These are phyloP conservation scores for Coregonus suidteri DNA, from an alignment of 2,797 vertebrate genomes.

Conservation along the genomic window DNA sequence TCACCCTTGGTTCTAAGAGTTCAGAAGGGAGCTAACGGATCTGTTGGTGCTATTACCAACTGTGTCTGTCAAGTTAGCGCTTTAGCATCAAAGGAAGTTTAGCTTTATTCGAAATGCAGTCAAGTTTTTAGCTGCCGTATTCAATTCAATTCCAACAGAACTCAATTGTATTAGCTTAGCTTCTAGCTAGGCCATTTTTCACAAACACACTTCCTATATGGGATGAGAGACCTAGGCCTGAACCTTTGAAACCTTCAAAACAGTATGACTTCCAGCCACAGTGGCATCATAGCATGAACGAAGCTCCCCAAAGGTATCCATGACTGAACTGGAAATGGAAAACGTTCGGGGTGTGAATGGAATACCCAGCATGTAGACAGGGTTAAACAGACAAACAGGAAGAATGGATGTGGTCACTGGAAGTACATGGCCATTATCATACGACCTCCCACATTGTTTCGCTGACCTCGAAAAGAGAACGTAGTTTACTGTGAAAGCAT, in stretches of 20 bases:
- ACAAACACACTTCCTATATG: slow-evolving; percentile 18
- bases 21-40: background rate
- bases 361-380: slow-evolving; percentile 51
- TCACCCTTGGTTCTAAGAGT: background rate
- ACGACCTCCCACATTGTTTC: slow-evolving; percentile 55
- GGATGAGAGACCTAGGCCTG: slow-evolving; percentile 28
- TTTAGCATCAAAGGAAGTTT: background rate
- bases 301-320: slow-evolving; percentile 27
- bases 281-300: slow-evolving; percentile 23
- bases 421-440: slow-evolving; percentile 46
- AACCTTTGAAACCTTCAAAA: slow-evolving; percentile 34
- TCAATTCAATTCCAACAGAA: no score
- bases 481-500: background rate
- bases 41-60: background rate
- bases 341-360: slow-evolving; percentile 43
- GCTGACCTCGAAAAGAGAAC: slow-evolving; percentile 23
- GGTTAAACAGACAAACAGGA: slow-evolving; percentile 53
- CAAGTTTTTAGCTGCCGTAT: background rate
- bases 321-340: slow-evolving; percentile 46
- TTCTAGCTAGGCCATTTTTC: background rate
- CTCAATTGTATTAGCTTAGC: no score
- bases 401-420: slow-evolving; percentile 54
- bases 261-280: slow-evolving; percentile 46
- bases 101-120: background rate
- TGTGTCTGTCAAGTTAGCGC: background rate